Percentiles rank a stretch among this genome's conserved stretches.
These are phyloP conservation scores for Camponotus pennsylvanicus DNA, from an alignment of 1,140 invertebrate genomes.

Conservation along the genomic window DNA sequence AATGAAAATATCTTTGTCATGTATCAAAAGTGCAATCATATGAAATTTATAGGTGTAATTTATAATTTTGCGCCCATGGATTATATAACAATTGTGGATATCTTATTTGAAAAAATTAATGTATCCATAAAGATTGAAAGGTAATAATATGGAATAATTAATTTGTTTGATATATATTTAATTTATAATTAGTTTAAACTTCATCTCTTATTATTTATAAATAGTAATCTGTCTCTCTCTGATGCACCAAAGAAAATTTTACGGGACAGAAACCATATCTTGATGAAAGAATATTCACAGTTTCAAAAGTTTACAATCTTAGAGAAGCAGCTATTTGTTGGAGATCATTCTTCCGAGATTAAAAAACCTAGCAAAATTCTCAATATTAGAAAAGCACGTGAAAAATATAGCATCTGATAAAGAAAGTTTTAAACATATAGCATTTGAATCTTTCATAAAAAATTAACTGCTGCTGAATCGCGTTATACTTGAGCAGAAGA, in stretches of 20 bases:
- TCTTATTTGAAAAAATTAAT: conserved; percentile 21
- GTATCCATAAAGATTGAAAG: conserved; percentile 28
- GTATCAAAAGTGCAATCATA: conserved; percentile 18
- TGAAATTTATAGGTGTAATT: conserved; percentile 32
- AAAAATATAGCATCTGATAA: conserved; percentile 55
- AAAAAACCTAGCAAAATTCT: neutral
- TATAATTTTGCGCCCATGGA: neutral
- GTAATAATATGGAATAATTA: conserved; percentile 43
- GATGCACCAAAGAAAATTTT: conserved; percentile 53
- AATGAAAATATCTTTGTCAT: conserved; percentile 29
- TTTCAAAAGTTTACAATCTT: conserved; percentile 63
- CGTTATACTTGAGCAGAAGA: neutral
- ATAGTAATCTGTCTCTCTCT: conserved; percentile 32
- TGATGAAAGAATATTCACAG: conserved; percentile 51
- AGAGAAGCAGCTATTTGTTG: conserved; percentile 53
- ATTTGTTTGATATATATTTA: neutral
- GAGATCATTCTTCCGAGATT: conserved; percentile 12
- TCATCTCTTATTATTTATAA: neutral
- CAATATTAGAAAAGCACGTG: conserved; percentile 39
- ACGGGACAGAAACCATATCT: conserved; percentile 11
- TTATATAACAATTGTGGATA: neutral
- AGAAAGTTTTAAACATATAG: conserved; percentile 51
- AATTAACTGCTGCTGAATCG: conserved; percentile 22
- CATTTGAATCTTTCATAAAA: conserved; percentile 44
- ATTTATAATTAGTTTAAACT: neutral